Conservation (phyloP, 2,797 vertebrate species). For the Dendrocincla tyrannina region DNA sequence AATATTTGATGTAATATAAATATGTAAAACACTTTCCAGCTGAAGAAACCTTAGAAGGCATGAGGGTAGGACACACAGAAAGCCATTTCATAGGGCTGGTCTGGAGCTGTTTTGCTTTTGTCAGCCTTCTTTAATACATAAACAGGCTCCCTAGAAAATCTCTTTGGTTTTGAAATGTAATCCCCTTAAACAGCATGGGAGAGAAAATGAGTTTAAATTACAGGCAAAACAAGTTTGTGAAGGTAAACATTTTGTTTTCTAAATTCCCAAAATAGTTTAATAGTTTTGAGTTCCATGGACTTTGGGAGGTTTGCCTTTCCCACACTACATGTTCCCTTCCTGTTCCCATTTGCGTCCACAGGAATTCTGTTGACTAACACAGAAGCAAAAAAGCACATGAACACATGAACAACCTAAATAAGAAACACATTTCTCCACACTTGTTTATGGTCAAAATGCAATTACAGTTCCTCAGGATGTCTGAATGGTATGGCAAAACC, state of each 20-base stretch:
- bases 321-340: neutral
- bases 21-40: neutral
- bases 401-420: conserved; percentile 1
- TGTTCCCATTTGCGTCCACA: neutral
- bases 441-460: conserved; percentile 20
- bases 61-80: neutral
- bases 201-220: conserved; percentile 20
- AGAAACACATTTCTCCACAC: neutral
- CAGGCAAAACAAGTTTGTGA: neutral
- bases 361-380: conserved; percentile 1
- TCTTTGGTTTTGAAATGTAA: conserved; percentile 22
- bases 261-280: neutral
- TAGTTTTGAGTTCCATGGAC: neutral
- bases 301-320: neutral
- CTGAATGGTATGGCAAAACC: neutral
- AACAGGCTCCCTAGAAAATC: neutral
- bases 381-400: neutral
- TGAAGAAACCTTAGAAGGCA: neutral
- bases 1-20: neutral
- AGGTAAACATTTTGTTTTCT: conserved; percentile 56
- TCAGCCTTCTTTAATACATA: neutral
- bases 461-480: neutral
- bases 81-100: neutral
- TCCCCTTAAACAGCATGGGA: neutral
- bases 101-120: neutral